Evolutionary conservation across 2,113 vertebrate species (phyloP).

Genomic region (Psettodes erumei): DNA sequence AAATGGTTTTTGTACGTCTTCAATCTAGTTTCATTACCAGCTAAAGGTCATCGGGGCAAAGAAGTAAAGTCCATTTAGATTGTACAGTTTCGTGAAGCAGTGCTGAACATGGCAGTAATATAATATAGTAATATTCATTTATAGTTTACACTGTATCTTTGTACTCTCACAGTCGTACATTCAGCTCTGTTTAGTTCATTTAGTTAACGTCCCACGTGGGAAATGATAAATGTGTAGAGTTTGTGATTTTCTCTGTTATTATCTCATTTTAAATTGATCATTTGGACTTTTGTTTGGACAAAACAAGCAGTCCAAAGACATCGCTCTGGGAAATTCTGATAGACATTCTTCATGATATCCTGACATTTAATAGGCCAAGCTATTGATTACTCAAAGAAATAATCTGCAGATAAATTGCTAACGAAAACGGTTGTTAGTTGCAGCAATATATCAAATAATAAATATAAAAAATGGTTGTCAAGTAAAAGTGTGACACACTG

Average conservation of each 20-base stretch:
- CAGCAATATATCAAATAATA: too few species aligned
- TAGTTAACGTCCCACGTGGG: neutral
- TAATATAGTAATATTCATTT: too few species aligned
- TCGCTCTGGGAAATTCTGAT: neutral
- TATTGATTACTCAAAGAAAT: neutral
- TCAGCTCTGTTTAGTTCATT: neutral
- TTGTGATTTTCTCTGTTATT: neutral
- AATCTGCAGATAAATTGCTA: neutral
- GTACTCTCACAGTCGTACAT: neutral
- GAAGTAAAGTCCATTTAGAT: neutral
- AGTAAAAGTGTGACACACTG: neutral
- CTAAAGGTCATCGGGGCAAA: neutral
- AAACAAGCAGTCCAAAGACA: neutral
- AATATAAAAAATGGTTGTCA: neutral
- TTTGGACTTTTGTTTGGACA: neutral
- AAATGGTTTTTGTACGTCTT: constrained; percentile 34
- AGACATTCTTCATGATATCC: neutral
- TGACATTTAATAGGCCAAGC: neutral
- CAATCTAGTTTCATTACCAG: constrained; percentile 11
- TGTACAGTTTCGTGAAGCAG: neutral
- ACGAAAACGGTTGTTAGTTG: neutral
- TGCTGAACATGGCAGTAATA: too few species aligned
- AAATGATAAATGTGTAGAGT: neutral
- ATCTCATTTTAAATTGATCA: neutral
- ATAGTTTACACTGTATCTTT: neutral